Evolutionary conservation across 2,888 invertebrate species (phyloP).

Genomic region (Polia nebulosa): DNA sequence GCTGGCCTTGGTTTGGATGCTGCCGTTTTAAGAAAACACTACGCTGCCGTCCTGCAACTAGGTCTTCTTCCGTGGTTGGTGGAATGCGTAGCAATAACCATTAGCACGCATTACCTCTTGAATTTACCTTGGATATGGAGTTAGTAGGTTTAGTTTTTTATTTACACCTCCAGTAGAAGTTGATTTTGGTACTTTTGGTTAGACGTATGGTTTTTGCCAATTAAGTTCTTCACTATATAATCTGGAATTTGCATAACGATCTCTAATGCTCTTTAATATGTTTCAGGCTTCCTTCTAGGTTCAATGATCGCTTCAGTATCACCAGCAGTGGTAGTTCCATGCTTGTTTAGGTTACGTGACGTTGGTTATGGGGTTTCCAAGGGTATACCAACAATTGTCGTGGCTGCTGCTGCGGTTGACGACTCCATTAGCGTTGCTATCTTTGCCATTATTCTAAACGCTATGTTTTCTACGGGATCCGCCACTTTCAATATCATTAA

Average conservation of each 20-base stretch:
- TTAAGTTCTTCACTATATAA: not conserved
- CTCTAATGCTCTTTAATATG: not conserved
- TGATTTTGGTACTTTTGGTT: not conserved
- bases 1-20: slow-evolving; percentile 97
- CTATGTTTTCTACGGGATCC: slow-evolving; percentile 94
- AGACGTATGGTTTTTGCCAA: not conserved
- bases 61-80: slow-evolving; percentile 95
- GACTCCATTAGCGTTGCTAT: slow-evolving; percentile 97
- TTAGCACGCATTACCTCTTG: slow-evolving; percentile 93
- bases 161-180: not conserved
- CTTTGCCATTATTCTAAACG: slow-evolving; percentile 95
- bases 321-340: slow-evolving; percentile 97
- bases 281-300: slow-evolving; percentile 92
- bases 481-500: slow-evolving; percentile 92
- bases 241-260: not conserved
- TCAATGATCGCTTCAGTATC: slow-evolving; percentile 96
- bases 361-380: slow-evolving; percentile 95
- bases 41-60: slow-evolving; percentile 93
- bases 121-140: slow-evolving; percentile 95
- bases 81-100: slow-evolving; percentile 92
- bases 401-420: slow-evolving; percentile 97
- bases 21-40: slow-evolving; percentile 93
- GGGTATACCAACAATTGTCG: slow-evolving; percentile 96
- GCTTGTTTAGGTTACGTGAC: slow-evolving; percentile 94
- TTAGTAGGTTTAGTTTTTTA: slow-evolving; percentile 56